Base-by-base conservation (phyloP, 2,797 vertebrate genomes). In the Rhinella marina region DNA sequence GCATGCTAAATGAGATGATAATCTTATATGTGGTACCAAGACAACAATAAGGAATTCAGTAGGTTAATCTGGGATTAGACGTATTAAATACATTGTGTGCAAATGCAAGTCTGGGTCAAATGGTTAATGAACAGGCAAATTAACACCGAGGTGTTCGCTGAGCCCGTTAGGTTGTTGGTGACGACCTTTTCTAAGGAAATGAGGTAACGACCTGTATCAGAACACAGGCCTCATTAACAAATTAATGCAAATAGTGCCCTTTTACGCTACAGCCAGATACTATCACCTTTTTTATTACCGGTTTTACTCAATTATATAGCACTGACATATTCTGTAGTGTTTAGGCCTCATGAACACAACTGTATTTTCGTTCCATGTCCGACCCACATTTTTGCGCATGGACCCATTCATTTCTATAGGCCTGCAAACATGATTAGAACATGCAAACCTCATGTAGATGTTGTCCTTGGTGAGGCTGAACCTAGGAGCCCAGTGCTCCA, bases 1-100 rank as follows among this genome's bases (percentile, higher is more conserved):
- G 75, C 17, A 66, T 6, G 16, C 59, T 41, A 73, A 66, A 77
- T 52, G 14, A 52, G 50, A 23, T 56, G 27, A 29, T 88, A 84
- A 70, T 84, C 81, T 32, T 48, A 70, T 23, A 21, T 48, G 16
- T 79, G 52, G 27, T 50, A 70, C 77, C 77, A 56, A 88, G 50
- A 88, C 29, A 78, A 56, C 70, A 84, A 84, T 72, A 54, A 83
- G 48, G 27, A 61, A 82, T 56, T 84, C 61, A 84, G 64, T 52
- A 72, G 81, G 81, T 79, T 83, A 88, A 84, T 88, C 87, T 57
- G 75, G 64, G 62, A 84, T 88, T 78, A 84, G 52, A 80, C 81
- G 48, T 48, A 27, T 84, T 84, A 84, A 84, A 83, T 70, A 50
- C 59, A 88, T 77, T 87, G 27, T 57, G 64, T 81, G 48, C 56